Evolutionary conservation across 2,797 vertebrate genomes (phyloP).

Genomic region (Clarias fuscus): DNA sequence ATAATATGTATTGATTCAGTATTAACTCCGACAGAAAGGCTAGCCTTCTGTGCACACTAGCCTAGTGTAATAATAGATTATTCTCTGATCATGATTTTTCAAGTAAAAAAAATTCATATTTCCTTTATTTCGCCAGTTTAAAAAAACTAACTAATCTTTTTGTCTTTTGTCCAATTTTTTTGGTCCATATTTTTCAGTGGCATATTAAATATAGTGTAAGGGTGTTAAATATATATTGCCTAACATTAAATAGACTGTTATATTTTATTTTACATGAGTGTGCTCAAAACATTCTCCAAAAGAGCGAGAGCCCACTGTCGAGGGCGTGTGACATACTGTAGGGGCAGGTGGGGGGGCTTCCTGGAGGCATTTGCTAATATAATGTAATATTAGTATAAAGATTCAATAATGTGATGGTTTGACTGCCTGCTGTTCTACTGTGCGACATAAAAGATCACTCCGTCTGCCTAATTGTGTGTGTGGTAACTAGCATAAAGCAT

Average conservation of each 20-base stretch:
- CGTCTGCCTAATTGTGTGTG: background rate
- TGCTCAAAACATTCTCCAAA: too few relatives aligned
- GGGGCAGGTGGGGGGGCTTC: background rate
- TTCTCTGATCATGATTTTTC: background rate
- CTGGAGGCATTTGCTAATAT: background rate
- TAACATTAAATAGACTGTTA: background rate
- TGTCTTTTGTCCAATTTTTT: background rate
- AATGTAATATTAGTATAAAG: background rate
- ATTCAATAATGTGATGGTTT: background rate
- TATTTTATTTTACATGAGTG: too few relatives aligned
- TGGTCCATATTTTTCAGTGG: background rate
- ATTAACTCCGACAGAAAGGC: background rate
- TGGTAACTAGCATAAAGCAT: background rate
- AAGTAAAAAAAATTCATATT: background rate
- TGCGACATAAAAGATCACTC: background rate
- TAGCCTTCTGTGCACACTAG: background rate
- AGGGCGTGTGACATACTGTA: too few relatives aligned
- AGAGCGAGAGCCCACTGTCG: too few relatives aligned
- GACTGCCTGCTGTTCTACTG: too few relatives aligned
- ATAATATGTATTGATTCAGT: background rate
- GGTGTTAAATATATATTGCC: background rate
- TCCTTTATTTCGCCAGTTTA: background rate
- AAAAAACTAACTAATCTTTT: background rate
- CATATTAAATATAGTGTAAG: background rate
- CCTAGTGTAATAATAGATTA: background rate